Conservation (phyloP, 2,797 vertebrate species). For the Garrulus glandarius region DNA sequence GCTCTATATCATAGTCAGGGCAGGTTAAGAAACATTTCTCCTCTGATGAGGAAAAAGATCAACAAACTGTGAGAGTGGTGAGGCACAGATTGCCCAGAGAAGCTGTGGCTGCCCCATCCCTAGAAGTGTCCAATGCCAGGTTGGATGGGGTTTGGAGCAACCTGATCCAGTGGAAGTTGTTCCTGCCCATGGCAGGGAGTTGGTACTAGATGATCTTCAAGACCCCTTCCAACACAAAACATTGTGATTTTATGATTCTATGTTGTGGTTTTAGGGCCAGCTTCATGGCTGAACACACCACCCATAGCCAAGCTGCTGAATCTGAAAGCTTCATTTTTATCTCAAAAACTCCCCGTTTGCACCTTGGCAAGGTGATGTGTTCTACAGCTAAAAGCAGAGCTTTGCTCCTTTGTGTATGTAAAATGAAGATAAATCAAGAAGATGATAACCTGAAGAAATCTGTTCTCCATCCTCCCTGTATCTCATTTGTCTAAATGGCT, state of each 20-base stretch:
- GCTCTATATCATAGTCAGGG: not conserved
- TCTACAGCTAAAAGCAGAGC: not conserved
- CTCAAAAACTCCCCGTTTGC: not conserved
- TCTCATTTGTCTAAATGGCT: not conserved
- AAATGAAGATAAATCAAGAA: not conserved
- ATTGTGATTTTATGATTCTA: not conserved
- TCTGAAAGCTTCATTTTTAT: not conserved
- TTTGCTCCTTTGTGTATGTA: not conserved
- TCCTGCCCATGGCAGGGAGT: not conserved
- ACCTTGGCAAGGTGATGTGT: accelerated
- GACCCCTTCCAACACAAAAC: not conserved
- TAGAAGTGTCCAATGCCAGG: not conserved
- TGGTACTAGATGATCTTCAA: not conserved
- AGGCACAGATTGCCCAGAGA: accelerated
- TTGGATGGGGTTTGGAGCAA: accelerated
- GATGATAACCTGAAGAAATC: not conserved
- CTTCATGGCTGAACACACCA: not conserved
- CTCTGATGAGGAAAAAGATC: not conserved
- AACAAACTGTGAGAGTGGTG: not conserved
- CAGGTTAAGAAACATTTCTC: not conserved
- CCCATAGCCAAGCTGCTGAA: not conserved
- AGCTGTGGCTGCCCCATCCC: not conserved
- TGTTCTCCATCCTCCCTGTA: not conserved
- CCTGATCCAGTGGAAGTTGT: accelerated
- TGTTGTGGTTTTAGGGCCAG: not conserved